Evolutionary conservation across 2,888 invertebrate genomes (phyloP).

Genomic region (Ferrisia virgata): DNA sequence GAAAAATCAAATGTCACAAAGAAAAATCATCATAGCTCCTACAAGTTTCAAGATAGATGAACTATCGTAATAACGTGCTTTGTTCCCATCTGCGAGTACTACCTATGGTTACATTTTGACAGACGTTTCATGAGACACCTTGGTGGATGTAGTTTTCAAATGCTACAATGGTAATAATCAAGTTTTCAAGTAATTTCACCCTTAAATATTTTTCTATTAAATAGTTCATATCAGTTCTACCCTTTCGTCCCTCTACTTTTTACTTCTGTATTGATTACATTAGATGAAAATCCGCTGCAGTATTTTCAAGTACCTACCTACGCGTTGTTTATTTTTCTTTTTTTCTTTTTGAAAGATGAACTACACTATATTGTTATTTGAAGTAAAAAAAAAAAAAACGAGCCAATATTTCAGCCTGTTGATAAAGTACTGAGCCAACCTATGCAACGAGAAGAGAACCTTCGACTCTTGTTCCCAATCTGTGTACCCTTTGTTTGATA

Average conservation of each 20-base stretch:
- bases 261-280: neutral
- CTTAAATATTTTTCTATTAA: no score
- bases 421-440: neutral
- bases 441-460: neutral
- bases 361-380: neutral
- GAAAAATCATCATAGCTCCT: no score
- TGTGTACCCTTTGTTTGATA: neutral
- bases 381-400: neutral
- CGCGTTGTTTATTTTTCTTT: neutral
- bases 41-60: no score
- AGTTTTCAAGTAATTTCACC: no score
- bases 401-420: conserved; percentile 1
- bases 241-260: neutral
- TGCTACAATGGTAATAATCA: no score
- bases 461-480: conserved; percentile 3
- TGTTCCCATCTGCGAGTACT: no score
- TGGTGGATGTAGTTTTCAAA: no score
- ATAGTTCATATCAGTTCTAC: no score
- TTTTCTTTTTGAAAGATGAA: neutral
- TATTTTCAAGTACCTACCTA: neutral
- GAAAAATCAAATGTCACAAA: no score
- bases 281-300: neutral
- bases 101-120: no score
- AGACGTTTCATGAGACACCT: no score
- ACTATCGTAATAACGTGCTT: no score